Conservation (phyloP, 2,113 vertebrate species). For the Ammospiza caudacuta region DNA sequence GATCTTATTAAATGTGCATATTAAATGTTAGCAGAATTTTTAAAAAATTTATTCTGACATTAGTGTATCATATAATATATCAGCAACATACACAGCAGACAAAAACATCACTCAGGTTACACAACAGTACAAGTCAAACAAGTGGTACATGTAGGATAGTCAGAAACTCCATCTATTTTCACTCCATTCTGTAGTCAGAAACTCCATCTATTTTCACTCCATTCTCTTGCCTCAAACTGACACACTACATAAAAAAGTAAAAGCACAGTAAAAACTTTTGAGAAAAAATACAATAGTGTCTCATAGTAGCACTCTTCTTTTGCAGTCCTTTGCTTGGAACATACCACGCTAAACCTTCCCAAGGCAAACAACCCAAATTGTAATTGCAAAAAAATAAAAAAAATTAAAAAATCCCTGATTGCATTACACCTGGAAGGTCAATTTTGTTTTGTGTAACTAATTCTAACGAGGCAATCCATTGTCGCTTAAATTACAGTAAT, state of each 20-base stretch:
- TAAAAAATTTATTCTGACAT: constrained; percentile 12
- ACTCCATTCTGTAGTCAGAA: background rate
- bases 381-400: background rate
- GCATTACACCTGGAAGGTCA: background rate
- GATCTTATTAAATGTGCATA: background rate
- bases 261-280: background rate
- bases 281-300: constrained; percentile 34
- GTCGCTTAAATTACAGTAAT: background rate
- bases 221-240: background rate
- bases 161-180: background rate
- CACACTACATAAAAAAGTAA: background rate
- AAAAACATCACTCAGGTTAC: background rate
- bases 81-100: background rate
- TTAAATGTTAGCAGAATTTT: background rate
- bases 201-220: background rate
- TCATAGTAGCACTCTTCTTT: background rate
- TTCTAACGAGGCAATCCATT: background rate
- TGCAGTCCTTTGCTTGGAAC: constrained; percentile 15
- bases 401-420: background rate
- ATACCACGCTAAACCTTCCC: background rate
- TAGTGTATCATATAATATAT: background rate
- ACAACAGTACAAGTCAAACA: background rate
- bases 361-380: background rate
- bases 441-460: background rate
- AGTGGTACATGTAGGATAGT: background rate